A percentile compares a stretch with the other conserved stretches of the same genome.
phyloP scores from a whole-genome alignment of 2,113 vertebrate species.

The Grallaria varia region DNA sequence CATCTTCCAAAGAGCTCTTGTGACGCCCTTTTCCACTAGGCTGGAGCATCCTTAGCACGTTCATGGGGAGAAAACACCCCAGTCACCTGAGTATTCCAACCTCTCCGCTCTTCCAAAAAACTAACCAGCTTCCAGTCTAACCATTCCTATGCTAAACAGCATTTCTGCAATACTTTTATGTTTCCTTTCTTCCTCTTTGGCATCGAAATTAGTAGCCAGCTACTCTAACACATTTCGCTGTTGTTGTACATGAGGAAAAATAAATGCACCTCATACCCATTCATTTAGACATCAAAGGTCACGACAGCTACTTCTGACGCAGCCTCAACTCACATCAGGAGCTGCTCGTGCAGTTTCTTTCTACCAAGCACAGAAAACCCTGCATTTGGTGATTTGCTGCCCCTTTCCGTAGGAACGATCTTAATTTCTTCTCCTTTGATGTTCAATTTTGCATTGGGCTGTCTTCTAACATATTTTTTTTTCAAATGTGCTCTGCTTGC shows the following conservation, averaged over 20 bases:
- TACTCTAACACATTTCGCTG: neutral
- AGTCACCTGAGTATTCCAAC: neutral
- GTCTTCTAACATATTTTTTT: neutral
- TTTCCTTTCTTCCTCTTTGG: neutral
- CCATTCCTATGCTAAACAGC: neutral
- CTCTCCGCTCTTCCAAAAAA: neutral
- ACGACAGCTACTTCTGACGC: neutral
- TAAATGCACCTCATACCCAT: neutral
- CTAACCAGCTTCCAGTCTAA: neutral
- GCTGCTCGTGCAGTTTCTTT: neutral
- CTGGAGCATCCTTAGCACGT: neutral
- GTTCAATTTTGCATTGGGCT: neutral
- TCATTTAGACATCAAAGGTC: constrained; percentile 9
- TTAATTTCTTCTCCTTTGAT: neutral
- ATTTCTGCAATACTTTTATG: neutral
- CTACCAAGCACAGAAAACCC: neutral
- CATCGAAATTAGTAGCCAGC: neutral
- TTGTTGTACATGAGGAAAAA: neutral
- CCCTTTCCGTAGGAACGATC: neutral
- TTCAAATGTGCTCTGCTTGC: neutral
- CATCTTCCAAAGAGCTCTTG: neutral
- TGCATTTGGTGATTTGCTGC: neutral
- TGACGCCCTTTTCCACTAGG: neutral
- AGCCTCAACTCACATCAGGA: neutral
- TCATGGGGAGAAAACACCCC: neutral